Conservation (phyloP, 2,888 invertebrate genomes). For the Drosophila ustulata region DNA sequence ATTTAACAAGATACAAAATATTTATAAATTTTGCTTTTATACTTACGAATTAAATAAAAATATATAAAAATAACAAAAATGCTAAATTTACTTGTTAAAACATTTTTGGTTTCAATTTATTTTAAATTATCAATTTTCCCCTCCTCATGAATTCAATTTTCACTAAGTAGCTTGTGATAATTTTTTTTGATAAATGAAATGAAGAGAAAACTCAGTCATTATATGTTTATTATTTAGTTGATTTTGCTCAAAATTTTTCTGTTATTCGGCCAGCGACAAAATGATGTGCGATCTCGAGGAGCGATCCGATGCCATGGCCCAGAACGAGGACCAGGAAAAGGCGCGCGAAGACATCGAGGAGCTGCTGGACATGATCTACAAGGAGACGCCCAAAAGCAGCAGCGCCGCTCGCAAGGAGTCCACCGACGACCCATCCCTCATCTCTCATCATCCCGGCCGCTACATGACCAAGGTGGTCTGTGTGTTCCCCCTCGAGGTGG, state of each 20-base stretch:
- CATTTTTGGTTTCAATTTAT: too few relatives aligned
- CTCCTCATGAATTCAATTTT: too few relatives aligned
- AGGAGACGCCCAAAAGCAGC: not conserved
- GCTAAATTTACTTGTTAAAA: too few relatives aligned
- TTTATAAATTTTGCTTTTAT: too few relatives aligned
- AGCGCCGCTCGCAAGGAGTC: not conserved
- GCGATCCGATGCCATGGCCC: not conserved
- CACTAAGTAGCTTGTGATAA: not conserved
- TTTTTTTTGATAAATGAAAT: not conserved
- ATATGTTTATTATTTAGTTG: not conserved
- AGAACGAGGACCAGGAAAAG: constrained; percentile 9
- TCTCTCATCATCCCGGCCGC: constrained; percentile 19
- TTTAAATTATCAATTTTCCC: too few relatives aligned
- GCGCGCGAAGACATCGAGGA: constrained; percentile 18
- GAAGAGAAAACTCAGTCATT: too few relatives aligned
- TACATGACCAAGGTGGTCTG: constrained; percentile 24
- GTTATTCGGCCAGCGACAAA: not conserved
- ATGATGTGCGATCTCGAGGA: constrained; percentile 15
- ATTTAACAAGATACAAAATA: too few relatives aligned
- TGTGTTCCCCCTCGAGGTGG: constrained; percentile 19
- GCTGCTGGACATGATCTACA: constrained; percentile 15
- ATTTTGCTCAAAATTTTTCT: constrained; percentile 5
- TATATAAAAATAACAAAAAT: too few relatives aligned
- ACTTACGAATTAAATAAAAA: too few relatives aligned
- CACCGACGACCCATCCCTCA: not conserved